Base-by-base conservation (phyloP, 1,140 invertebrate genomes). In the Araneus ventricosus region DNA sequence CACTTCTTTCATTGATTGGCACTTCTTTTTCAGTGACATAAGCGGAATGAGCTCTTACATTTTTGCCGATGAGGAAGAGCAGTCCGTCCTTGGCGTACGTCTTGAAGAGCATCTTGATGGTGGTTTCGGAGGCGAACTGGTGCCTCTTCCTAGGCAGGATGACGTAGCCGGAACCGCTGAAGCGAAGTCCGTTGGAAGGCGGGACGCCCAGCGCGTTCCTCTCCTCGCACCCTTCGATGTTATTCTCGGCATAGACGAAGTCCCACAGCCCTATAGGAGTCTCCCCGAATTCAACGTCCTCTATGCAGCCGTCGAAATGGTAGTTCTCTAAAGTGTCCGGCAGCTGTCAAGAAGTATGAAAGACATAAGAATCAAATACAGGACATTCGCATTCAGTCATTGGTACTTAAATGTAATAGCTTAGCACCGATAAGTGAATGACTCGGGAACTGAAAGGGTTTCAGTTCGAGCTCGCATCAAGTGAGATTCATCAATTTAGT, bases 191-290 rank as follows among this genome's bases (percentile, higher is more conserved):
- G 20, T 97, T 97, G 30, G 95, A 96, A 59, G 96, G 96, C 80
- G 96, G 95, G 63, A 97, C 96, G 37, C 97, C 95, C 27, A 98
- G 95, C 92, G 96, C 96, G 94, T 97, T 96, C 84, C 97, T 97
- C 95, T 97, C 97, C 22, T 95, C 95, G 0, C 98, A 97, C 10
- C 97, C 97, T 94, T 97, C 95, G 80, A 97, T 96, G 88, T 98
- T 98, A 61, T 97, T 97, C 39, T 97, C 97, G 70, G 97, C 97
- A 59, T 95, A 92, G 10, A 97, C 96, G 94, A 99, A 99, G 96
- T 99, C 99, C 99, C 99, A 99, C 24, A 99, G 96, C 0, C 99
- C 99, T 24, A 99, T 97, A 5, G 97, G 97, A 22, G 97, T 97
- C 52, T 98, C 98, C 27, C 98, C 98, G 94, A 99, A 97, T 85